A percentile compares a stretch with the other conserved stretches of the same genome.
Evolutionary conservation across 2,888 invertebrate species (phyloP).

Genomic region (Drosophila maculinotata): DNA sequence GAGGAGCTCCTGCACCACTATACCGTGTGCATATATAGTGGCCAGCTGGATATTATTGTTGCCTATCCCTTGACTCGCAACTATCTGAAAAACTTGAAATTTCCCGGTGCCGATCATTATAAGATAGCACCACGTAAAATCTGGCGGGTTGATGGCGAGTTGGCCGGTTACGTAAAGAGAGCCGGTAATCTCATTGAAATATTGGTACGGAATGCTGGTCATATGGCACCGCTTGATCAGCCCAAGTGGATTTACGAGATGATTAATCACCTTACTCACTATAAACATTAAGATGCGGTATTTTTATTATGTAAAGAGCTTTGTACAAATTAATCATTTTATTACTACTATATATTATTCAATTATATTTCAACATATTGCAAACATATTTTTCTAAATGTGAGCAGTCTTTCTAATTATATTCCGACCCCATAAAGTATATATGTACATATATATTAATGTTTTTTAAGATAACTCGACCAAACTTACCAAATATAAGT

Average conservation of each 20-base stretch:
- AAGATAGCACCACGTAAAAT: slow-evolving; percentile 88
- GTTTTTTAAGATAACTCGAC: too few relatives aligned
- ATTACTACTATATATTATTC: too few relatives aligned
- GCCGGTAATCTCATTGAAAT: slow-evolving; percentile 90
- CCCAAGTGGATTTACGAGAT: slow-evolving; percentile 91
- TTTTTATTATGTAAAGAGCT: background rate
- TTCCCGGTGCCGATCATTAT: slow-evolving; percentile 89
- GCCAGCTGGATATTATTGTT: slow-evolving; percentile 95
- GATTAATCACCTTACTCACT: slow-evolving; percentile 85
- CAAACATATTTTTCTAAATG: too few relatives aligned
- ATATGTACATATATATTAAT: too few relatives aligned
- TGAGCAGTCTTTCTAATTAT: too few relatives aligned
- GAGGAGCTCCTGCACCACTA: slow-evolving; percentile 88
- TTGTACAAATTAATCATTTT: too few relatives aligned
- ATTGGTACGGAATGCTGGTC: slow-evolving; percentile 91
- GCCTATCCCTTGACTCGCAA: slow-evolving; percentile 93
- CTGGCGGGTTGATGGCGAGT: slow-evolving; percentile 89
- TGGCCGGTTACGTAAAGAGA: slow-evolving; percentile 91
- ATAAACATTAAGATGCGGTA: slow-evolving; percentile 32
- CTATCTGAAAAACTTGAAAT: slow-evolving; percentile 90
- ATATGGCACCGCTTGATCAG: slow-evolving; percentile 92
- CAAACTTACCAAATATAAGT: too few relatives aligned
- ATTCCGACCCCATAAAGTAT: too few relatives aligned
- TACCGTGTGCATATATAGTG: slow-evolving; percentile 91
- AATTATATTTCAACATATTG: too few relatives aligned